phyloP scores from a whole-genome alignment of 2,888 invertebrate genomes.

The Lysandra bellargus region DNA sequence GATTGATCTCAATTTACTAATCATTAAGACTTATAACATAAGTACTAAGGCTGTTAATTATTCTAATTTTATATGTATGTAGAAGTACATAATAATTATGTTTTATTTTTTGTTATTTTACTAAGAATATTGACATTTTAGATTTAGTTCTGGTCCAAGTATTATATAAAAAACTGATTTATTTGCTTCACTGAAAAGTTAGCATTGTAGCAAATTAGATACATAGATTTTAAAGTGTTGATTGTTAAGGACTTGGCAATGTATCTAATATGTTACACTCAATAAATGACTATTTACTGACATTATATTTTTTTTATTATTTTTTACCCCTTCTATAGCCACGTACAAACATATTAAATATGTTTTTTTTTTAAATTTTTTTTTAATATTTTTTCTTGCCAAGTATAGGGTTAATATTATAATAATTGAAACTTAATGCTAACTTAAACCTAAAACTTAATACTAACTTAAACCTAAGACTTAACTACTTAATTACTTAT shows the following conservation, averaged over 20 bases:
- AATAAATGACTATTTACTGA: neutral
- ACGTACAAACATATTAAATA: neutral
- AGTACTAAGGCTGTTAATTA: too few relatives aligned
- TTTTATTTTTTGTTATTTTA: too few relatives aligned
- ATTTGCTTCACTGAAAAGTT: neutral
- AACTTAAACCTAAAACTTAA: too few relatives aligned
- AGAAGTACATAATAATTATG: too few relatives aligned
- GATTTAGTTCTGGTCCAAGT: too few relatives aligned
- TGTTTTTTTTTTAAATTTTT: neutral
- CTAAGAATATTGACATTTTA: too few relatives aligned
- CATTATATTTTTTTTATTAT: neutral
- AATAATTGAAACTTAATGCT: too few relatives aligned
- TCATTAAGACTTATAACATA: too few relatives aligned
- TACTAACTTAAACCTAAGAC: too few relatives aligned
- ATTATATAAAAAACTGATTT: neutral
- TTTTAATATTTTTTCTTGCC: neutral
- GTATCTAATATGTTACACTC: slow-evolving; percentile 4
- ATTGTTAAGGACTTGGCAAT: neutral
- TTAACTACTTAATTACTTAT: too few relatives aligned
- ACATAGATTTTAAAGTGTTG: neutral
- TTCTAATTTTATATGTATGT: too few relatives aligned
- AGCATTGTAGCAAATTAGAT: slow-evolving; percentile 8
- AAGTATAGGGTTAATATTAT: neutral
- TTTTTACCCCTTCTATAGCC: neutral
- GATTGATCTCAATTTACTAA: too few relatives aligned